phyloP scores from a whole-genome alignment of 2,113 vertebrate genomes.

The Psephotus haematonotus region DNA sequence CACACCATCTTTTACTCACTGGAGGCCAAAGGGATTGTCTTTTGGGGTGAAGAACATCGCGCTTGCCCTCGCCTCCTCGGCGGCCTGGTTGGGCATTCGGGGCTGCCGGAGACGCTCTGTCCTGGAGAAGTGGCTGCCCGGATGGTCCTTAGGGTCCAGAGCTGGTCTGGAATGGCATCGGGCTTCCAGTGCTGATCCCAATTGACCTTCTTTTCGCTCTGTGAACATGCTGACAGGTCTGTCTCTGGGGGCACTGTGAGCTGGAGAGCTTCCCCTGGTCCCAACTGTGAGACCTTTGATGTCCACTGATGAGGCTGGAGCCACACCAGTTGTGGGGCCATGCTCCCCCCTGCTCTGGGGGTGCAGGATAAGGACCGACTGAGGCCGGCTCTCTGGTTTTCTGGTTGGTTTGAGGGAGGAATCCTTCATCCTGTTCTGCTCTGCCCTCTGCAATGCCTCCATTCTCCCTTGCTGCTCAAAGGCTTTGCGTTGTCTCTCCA shows the following conservation, averaged over 20 bases:
- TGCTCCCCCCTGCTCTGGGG: constrained; percentile 72
- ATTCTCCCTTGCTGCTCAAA: constrained; percentile 79
- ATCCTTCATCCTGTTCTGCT: constrained; percentile 74
- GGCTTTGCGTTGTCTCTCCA: constrained; percentile 84
- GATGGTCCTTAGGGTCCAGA: constrained; percentile 74
- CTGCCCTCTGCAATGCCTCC: constrained; percentile 78
- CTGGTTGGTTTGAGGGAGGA: constrained; percentile 28
- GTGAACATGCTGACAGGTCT: constrained; percentile 71
- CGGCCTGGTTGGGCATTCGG: constrained; percentile 63
- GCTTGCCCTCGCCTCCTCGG: constrained; percentile 66
- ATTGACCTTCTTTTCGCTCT: constrained; percentile 63
- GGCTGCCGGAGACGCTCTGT: constrained; percentile 57
- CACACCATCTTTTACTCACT: constrained; percentile 77
- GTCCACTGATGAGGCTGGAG: constrained; percentile 8
- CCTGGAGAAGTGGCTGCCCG: constrained; percentile 49
- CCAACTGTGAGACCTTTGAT: constrained; percentile 57
- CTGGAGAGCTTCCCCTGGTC: constrained; percentile 58
- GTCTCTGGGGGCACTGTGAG: constrained; percentile 62
- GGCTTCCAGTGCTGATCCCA: constrained; percentile 37
- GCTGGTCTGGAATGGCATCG: constrained; percentile 77
- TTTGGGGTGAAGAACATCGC: constrained; percentile 89
- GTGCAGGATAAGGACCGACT: constrained; percentile 57
- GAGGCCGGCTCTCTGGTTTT: constrained; percentile 43
- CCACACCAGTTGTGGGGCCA: neutral
- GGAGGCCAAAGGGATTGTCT: constrained; percentile 76